Evolutionary conservation across 2,797 vertebrate genomes (phyloP).

Genomic region (Avahi laniger): DNA sequence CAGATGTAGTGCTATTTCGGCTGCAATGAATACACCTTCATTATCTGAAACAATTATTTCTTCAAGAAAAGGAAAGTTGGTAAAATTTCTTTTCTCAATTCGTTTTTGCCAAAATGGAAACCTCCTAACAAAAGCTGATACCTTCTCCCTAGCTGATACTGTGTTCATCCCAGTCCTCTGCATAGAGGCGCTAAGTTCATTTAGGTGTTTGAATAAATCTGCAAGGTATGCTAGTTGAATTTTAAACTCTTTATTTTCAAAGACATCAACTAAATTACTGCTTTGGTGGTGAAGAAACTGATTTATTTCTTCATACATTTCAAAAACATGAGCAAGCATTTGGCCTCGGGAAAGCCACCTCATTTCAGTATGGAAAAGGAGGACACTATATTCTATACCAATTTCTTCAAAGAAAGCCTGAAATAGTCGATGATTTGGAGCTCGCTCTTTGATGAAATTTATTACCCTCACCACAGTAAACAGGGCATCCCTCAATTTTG

Average conservation of each 20-base stretch:
- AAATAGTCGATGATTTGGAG: constrained; percentile 69
- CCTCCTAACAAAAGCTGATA: constrained; percentile 67
- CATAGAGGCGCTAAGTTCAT: constrained; percentile 64
- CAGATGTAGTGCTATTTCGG: constrained; percentile 50
- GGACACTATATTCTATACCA: constrained; percentile 66
- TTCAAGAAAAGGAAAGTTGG: constrained; percentile 69
- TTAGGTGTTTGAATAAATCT: constrained; percentile 71
- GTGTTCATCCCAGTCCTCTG: constrained; percentile 71
- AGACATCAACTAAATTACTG: constrained; percentile 65
- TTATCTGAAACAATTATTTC: constrained; percentile 29
- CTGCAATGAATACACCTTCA: constrained; percentile 9
- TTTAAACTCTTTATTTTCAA: constrained; percentile 72
- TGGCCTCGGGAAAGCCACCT: constrained; percentile 71
- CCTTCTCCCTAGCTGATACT: constrained; percentile 63
- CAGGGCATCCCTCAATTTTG: constrained; percentile 51
- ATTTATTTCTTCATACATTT: constrained; percentile 75
- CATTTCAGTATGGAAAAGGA: constrained; percentile 72
- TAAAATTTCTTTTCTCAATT: constrained; percentile 71
- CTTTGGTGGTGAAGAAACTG: constrained; percentile 72
- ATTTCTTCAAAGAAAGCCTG: constrained; percentile 74
- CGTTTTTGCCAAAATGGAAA: constrained; percentile 69
- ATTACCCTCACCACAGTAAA: constrained; percentile 58
- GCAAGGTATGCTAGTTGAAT: constrained; percentile 65
- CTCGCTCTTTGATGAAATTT: constrained; percentile 69
- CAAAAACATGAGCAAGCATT: constrained; percentile 67